Evolutionary conservation across 2,888 invertebrate genomes (phyloP).

Genomic region (Athalia rosae): DNA sequence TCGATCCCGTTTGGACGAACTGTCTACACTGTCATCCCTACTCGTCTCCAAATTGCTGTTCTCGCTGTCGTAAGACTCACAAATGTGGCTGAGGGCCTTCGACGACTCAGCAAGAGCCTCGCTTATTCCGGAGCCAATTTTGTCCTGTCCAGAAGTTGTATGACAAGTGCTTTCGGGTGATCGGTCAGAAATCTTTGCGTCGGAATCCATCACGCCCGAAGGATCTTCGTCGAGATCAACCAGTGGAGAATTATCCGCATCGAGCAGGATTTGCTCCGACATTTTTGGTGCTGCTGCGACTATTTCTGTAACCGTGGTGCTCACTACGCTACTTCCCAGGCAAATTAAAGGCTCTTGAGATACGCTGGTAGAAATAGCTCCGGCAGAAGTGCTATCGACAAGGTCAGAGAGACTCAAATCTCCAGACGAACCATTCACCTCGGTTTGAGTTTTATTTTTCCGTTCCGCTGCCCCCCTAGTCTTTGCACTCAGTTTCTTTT

Average conservation of each 20-base stretch:
- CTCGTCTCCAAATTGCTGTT: slow-evolving; percentile 20
- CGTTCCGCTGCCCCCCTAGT: slow-evolving; percentile 39
- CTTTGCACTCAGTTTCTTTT: slow-evolving; percentile 51
- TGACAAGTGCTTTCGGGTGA: slow-evolving; percentile 10
- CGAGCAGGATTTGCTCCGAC: background rate
- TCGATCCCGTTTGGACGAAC: background rate
- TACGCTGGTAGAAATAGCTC: background rate
- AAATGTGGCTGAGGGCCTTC: slow-evolving; percentile 39
- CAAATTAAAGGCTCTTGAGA: slow-evolving; percentile 16
- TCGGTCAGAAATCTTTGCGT: background rate
- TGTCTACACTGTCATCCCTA: slow-evolving; percentile 22
- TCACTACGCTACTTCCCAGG: background rate
- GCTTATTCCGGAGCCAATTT: background rate
- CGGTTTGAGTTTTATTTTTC: slow-evolving; percentile 39
- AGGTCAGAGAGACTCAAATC: slow-evolving; percentile 11
- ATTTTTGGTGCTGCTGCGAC: background rate
- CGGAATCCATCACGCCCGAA: background rate
- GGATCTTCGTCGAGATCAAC: background rate
- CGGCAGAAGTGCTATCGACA: slow-evolving; percentile 26
- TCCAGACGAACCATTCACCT: background rate
- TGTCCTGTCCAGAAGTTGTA: slow-evolving; percentile 10
- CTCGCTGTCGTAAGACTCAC: slow-evolving; percentile 46
- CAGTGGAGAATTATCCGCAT: background rate
- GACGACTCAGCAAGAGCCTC: slow-evolving; percentile 28
- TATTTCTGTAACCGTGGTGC: slow-evolving; percentile 8